Base-by-base conservation (phyloP, 2,888 invertebrate species). In the Rhagium mordax region DNA sequence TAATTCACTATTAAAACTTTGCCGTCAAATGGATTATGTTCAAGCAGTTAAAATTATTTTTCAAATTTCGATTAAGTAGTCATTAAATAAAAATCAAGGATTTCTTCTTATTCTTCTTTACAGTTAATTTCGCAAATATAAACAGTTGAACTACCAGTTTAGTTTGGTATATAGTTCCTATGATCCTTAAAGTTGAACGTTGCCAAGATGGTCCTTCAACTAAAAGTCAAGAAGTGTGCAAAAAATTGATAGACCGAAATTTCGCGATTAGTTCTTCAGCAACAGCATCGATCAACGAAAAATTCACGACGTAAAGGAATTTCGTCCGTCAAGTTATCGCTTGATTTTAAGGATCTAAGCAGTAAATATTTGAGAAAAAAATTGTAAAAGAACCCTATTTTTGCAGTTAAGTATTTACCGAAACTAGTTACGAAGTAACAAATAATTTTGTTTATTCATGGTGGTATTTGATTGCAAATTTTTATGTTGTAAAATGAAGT, bases 211-310 rank as follows among this genome's bases (percentile, higher is more conserved):
- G 33, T 33, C 8, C 1, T 8, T 33, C n/a, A n/a, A n/a, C n/a
- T n/a, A n/a, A 33, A 33, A 33, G 13, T 41, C 41, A 41, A 41
- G 41, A 41, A 41, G 2, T 41, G 41, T n/a, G 41, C n/a, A 4
- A 41, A n/a, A 41, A 41, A 24, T 24, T 6, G n/a, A n/a, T 51
- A 51, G 51, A 51, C 51, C 51, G 51, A 51, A 51, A 20, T 51
- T 51, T 51, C 51, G 51, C 51, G 51, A 51, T 51, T 51, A 51
- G 51, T 7, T 18, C 18, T 51, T 18, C 51, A 20, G 51, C 51
- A 51, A 20, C 41, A 41, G n/a, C 51, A 51, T 7, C 41, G 5
- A 41, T 41, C 41, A 41, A 3, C 41, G 41, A 41, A 15, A 33
- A 41, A 41, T 41, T 41, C 13, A 2, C 41, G n/a, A 41, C 10